Conservation (phyloP, 2,113 vertebrate genomes). For the Tor tambroides region DNA sequence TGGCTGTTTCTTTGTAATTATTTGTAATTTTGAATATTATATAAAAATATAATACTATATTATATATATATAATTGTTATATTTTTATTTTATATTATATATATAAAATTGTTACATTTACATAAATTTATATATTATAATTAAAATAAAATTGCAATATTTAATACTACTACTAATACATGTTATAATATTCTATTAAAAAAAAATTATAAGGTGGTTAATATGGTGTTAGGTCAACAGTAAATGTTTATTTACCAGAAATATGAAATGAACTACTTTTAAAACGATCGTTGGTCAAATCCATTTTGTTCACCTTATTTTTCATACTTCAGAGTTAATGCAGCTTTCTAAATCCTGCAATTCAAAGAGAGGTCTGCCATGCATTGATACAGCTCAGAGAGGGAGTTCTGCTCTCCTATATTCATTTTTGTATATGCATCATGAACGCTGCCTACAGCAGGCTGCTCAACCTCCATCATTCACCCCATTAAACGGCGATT, state of each 20-base stretch:
- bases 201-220: too few relatives aligned
- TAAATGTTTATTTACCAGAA: neutral
- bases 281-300: neutral
- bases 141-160: too few relatives aligned
- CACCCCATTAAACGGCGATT: conserved; percentile 42
- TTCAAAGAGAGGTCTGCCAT: conserved; percentile 25
- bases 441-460: conserved; percentile 42
- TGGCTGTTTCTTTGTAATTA: too few relatives aligned
- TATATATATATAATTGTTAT: too few relatives aligned
- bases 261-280: neutral
- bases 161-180: too few relatives aligned
- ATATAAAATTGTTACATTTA: too few relatives aligned
- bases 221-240: neutral
- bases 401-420: conserved; percentile 22
- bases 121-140: too few relatives aligned
- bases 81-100: too few relatives aligned
- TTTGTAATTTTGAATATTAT: too few relatives aligned
- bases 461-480: conserved; percentile 44
- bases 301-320: neutral
- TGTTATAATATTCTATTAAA: too few relatives aligned
- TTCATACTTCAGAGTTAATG: neutral
- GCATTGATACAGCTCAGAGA: conserved; percentile 23
- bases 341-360: conserved; percentile 10
- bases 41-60: too few relatives aligned
- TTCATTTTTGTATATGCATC: conserved; percentile 42